A percentile compares a stretch with the other conserved stretches of the same genome.
phyloP scores from a whole-genome alignment of 1,140 invertebrate species.

The Cardiocondyla obscurior region DNA sequence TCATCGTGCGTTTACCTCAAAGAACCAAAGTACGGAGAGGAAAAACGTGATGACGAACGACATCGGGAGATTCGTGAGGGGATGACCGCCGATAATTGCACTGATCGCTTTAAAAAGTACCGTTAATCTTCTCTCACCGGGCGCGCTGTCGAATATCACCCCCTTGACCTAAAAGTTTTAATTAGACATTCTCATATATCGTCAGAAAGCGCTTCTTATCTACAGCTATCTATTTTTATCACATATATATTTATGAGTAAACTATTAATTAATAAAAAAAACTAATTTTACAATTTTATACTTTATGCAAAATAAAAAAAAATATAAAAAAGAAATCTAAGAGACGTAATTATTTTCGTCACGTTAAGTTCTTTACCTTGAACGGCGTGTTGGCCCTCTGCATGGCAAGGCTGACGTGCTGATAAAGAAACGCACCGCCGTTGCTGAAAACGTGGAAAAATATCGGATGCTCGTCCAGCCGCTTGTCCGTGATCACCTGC shows the following conservation, averaged over 20 bases:
- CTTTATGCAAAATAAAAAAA: too few species aligned
- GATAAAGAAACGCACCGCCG: constrained; percentile 89
- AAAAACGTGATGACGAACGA: constrained; percentile 85
- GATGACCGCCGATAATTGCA: constrained; percentile 85
- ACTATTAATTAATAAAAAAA: too few species aligned
- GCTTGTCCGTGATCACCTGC: constrained; percentile 87
- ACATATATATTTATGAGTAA: too few species aligned
- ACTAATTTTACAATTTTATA: too few species aligned
- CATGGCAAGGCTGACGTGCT: constrained; percentile 86
- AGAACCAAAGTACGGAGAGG: constrained; percentile 86
- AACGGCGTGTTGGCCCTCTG: constrained; percentile 78
- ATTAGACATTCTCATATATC: background rate
- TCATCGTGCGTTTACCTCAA: constrained; percentile 82
- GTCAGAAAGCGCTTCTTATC: too few species aligned
- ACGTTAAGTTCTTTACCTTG: background rate
- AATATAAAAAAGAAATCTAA: background rate
- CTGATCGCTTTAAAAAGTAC: constrained; percentile 86
- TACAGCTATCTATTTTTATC: too few species aligned
- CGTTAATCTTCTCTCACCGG: constrained; percentile 86
- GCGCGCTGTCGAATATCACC: constrained; percentile 91
- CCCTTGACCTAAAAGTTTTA: constrained; percentile 86
- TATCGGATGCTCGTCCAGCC: constrained; percentile 88
- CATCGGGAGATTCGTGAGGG: constrained; percentile 84
- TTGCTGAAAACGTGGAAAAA: constrained; percentile 93
- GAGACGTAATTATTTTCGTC: background rate